These are phyloP conservation scores for Pituophis catenifer DNA, from an alignment of 2,113 vertebrate genomes.

Conservation along the genomic window DNA sequence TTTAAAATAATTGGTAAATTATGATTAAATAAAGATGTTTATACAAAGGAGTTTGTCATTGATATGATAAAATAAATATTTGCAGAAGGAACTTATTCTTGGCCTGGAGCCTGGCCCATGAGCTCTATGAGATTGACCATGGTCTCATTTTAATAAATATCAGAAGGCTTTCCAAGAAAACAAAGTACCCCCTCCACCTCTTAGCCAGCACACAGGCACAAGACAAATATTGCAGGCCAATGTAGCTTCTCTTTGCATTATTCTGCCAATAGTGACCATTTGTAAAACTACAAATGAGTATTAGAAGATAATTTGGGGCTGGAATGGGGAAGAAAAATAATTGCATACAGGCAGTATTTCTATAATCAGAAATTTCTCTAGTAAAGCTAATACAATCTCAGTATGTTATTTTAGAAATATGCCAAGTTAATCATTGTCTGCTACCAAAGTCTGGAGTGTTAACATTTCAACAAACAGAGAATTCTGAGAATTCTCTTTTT, in stretches of 20 bases:
- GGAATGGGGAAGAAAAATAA: not conserved
- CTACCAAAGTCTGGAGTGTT: not conserved
- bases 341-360: fast-evolving
- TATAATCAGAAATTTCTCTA: fast-evolving
- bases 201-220: constrained; percentile 39
- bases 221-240: constrained; percentile 5
- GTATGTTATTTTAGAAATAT: not conserved
- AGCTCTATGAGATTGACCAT: constrained; percentile 65
- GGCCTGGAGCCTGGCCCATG: constrained; percentile 59
- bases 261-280: not conserved
- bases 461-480: not conserved
- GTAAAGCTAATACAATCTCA: not conserved
- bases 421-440: not conserved
- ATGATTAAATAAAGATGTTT: constrained; percentile 74
- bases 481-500: not conserved
- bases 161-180: constrained; percentile 66
- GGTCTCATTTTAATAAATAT: constrained; percentile 71
- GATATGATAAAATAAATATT: constrained; percentile 75
- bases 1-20: constrained; percentile 75
- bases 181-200: constrained; percentile 43
- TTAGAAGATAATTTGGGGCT: not conserved
- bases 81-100: constrained; percentile 69
- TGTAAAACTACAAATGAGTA: constrained; percentile 2
- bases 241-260: constrained; percentile 4
- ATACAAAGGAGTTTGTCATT: constrained; percentile 71